A percentile compares a stretch with the other conserved stretches of the same genome.
phyloP scores from a whole-genome alignment of 2,888 invertebrate genomes.

The Coelinius sp. region DNA sequence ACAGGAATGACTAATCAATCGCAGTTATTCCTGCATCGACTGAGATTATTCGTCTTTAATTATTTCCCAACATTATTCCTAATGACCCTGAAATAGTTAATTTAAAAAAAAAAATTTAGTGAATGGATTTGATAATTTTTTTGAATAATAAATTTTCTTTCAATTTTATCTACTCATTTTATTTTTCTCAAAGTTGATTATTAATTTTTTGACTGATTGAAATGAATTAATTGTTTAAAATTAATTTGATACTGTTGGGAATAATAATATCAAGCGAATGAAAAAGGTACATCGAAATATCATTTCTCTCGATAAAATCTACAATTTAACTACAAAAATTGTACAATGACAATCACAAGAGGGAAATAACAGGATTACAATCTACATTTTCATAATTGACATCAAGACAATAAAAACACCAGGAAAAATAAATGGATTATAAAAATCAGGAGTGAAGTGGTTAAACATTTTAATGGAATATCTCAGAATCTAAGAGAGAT shows the following conservation, averaged over 20 bases:
- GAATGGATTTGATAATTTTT: not conserved
- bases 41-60: not conserved
- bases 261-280: not conserved
- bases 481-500: not conserved
- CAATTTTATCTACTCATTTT: conserved; percentile 19
- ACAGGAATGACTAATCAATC: conserved; percentile 49
- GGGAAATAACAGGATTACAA: conserved; percentile 5
- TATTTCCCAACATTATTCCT: conserved; percentile 28
- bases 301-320: not conserved
- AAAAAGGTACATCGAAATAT: conserved; percentile 12
- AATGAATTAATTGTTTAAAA: not conserved
- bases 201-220: not conserved
- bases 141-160: not conserved
- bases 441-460: not conserved
- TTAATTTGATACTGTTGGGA: not conserved
- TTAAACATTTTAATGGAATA: not conserved
- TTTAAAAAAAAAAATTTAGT: not conserved
- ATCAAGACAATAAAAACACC: conserved; percentile 3
- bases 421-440: not conserved
- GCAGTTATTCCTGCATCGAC: conserved; percentile 20
- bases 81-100: conserved; percentile 34
- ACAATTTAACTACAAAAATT: conserved; percentile 12
- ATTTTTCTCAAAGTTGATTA: not conserved
- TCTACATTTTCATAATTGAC: not conserved
- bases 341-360: not conserved